Conservation (phyloP, 2,888 invertebrate species). For the Apamea anceps region DNA sequence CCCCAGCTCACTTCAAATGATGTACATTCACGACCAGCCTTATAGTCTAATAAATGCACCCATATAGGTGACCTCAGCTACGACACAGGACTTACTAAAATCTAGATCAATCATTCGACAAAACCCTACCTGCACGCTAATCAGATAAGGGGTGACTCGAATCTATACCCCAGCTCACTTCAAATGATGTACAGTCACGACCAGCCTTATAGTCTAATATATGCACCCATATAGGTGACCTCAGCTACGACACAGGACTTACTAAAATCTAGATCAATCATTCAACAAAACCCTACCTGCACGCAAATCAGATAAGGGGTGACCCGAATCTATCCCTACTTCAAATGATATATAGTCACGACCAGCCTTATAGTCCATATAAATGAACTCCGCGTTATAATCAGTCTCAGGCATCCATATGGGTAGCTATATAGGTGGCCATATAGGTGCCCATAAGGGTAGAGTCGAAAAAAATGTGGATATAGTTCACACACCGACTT, state of each 20-base stretch:
- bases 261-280: too few relatives aligned
- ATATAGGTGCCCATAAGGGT: constrained; percentile 5
- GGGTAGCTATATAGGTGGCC: background rate
- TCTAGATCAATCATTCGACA: too few relatives aligned
- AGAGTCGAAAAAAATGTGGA: constrained; percentile 55
- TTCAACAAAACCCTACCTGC: background rate
- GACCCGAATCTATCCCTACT: constrained; percentile 7
- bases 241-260: background rate
- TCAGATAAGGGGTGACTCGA: constrained; percentile 19
- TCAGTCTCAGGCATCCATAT: background rate
- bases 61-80: background rate
- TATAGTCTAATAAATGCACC: background rate
- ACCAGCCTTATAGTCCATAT: constrained; percentile 8
- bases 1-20: constrained; percentile 4
- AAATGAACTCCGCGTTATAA: background rate
- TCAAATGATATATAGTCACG: constrained; percentile 23
- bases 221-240: background rate
- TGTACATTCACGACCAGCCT: constrained; percentile 23
- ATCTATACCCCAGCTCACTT: constrained; percentile 10
- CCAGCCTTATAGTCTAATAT: constrained; percentile 1
- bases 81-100: too few relatives aligned
- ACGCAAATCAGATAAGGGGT: constrained; percentile 22
- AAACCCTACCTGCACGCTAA: constrained; percentile 1
- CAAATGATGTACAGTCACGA: constrained; percentile 22
- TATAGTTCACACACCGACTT: constrained; percentile 58